Percentiles rank a stretch among this genome's conserved stretches.
These are phyloP conservation scores for Netelia inedita DNA, from an alignment of 2,888 invertebrate genomes.

Conservation along the genomic window DNA sequence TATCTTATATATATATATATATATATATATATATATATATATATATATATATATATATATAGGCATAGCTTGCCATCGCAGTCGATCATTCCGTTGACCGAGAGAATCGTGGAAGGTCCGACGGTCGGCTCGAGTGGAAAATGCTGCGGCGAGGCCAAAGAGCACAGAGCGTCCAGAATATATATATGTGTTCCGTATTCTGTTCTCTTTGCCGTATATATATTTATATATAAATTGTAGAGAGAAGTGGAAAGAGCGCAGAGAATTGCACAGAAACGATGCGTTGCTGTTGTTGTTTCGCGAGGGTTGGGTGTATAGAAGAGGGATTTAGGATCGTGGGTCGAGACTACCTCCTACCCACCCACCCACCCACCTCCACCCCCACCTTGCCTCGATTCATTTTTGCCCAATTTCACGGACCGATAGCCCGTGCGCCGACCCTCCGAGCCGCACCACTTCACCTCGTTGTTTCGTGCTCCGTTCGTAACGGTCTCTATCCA, in stretches of 20 bases:
- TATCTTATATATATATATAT: background rate
- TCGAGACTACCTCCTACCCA: background rate
- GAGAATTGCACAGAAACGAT: constrained; percentile 5
- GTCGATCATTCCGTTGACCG: constrained; percentile 55
- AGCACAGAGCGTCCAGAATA: constrained; percentile 4
- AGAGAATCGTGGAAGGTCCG: constrained; percentile 18
- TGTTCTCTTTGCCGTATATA: background rate
- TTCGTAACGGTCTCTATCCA: background rate
- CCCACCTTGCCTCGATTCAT: constrained; percentile 30
- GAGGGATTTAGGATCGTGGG: background rate
- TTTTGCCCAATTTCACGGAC: constrained; percentile 65
- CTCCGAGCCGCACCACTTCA: constrained; percentile 23
- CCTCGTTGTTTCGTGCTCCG: constrained; percentile 35
- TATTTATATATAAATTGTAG: background rate
- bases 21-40: background rate
- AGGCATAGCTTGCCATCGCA: constrained; percentile 5
- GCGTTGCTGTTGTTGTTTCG: constrained; percentile 18
- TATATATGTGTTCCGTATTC: background rate
- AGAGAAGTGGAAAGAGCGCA: background rate
- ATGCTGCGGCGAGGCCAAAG: constrained; percentile 13
- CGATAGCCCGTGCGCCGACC: constrained; percentile 20
- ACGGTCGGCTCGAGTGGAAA: constrained; percentile 13
- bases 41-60: background rate
- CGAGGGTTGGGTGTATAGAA: background rate
- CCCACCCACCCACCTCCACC: background rate